A percentile compares a stretch with the other conserved stretches of the same genome.
These are phyloP conservation scores for Lemur catta DNA, from an alignment of 2,797 vertebrate genomes.

Conservation along the genomic window DNA sequence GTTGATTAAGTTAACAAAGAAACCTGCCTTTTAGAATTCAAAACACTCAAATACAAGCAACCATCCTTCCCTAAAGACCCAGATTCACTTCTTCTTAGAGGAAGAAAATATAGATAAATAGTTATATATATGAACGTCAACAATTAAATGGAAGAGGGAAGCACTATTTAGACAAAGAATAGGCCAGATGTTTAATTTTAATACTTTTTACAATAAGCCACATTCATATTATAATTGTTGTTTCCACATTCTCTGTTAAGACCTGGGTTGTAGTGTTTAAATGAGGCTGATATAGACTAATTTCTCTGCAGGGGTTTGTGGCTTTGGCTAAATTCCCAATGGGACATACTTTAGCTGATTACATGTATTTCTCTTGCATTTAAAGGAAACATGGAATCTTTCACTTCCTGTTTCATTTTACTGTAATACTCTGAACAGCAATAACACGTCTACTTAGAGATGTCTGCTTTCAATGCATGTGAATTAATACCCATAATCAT, in stretches of 20 bases:
- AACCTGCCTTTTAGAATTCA: constrained; percentile 64
- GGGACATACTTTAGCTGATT: constrained; percentile 26
- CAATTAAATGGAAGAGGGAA: not conserved
- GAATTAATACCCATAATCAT: constrained; percentile 7
- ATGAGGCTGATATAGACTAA: not conserved
- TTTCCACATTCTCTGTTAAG: constrained; percentile 1
- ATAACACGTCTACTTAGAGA: not conserved
- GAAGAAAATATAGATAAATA: not conserved
- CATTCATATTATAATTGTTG: constrained; percentile 10
- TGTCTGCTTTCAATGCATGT: not conserved
- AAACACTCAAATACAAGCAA: constrained; percentile 7
- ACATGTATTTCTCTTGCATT: constrained; percentile 35
- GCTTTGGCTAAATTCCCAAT: constrained; percentile 29
- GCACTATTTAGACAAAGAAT: not conserved
- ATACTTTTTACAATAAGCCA: not conserved
- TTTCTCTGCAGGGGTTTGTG: not conserved
- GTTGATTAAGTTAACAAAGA: constrained; percentile 77
- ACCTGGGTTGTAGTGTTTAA: constrained; percentile 16
- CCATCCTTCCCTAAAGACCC: constrained; percentile 14
- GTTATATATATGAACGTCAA: not conserved
- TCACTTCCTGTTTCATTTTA: constrained; percentile 12
- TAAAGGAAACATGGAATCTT: constrained; percentile 18
- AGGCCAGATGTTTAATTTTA: constrained; percentile 34
- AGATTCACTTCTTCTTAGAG: constrained; percentile 46
- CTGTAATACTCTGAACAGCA: not conserved